A percentile compares a stretch with the other conserved stretches of the same genome.
These are phyloP conservation scores for Microctenopoma lineatum DNA, from an alignment of 2,797 vertebrate genomes.

Conservation along the genomic window DNA sequence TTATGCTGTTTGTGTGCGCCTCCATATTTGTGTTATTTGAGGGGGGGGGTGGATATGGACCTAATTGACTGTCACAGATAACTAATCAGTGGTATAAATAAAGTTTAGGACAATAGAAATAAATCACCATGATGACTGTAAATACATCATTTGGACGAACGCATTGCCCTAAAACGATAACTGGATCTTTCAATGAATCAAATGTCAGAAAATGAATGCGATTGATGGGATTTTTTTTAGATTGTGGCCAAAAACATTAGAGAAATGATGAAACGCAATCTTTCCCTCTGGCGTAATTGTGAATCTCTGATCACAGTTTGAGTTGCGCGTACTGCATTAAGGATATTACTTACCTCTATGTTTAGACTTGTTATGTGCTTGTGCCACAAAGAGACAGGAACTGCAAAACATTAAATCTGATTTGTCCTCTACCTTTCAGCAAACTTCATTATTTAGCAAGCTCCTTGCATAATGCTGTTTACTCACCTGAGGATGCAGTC, in stretches of 20 bases:
- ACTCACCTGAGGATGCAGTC: not conserved
- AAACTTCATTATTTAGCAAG: not conserved
- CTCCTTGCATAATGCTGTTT: not conserved
- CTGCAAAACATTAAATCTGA: no score
- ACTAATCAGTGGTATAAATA: slow-evolving; percentile 25
- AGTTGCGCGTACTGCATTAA: not conserved
- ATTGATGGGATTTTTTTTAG: not conserved
- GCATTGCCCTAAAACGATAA: slow-evolving; percentile 22
- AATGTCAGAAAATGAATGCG: not conserved
- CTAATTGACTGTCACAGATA: slow-evolving; percentile 71
- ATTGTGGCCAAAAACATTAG: slow-evolving; percentile 1
- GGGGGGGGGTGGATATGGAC: slow-evolving; percentile 24
- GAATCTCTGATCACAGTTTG: not conserved
- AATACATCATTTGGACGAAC: slow-evolving; percentile 31
- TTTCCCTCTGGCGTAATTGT: not conserved
- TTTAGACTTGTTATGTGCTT: not conserved
- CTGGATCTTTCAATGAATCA: slow-evolving; percentile 39
- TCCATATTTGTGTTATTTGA: slow-evolving; percentile 28
- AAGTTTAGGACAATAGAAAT: slow-evolving; percentile 2
- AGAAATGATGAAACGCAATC: not conserved
- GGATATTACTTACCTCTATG: no score
- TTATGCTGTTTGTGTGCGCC: slow-evolving; percentile 54
- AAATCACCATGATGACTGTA: slow-evolving; percentile 35
- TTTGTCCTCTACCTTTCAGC: not conserved
- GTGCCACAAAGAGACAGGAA: no score